A percentile compares a stretch with the other conserved stretches of the same genome.
Evolutionary conservation across 2,113 vertebrate genomes (phyloP).

Genomic region (Dipodomys merriami): DNA sequence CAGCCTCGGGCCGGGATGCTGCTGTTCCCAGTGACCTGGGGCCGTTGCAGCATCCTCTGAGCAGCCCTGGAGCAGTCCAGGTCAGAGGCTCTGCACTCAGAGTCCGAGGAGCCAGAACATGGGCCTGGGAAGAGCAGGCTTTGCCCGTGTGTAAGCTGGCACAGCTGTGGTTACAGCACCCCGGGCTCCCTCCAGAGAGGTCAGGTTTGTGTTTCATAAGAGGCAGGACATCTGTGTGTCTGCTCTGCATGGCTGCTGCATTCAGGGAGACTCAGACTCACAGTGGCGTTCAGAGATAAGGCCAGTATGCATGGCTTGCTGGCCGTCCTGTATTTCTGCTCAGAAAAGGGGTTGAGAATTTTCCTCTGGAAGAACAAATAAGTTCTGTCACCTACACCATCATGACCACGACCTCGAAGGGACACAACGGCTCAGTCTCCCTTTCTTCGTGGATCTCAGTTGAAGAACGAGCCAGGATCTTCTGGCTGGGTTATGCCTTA

Average conservation of each 20-base stretch:
- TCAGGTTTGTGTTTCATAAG: no score
- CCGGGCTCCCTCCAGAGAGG: background rate
- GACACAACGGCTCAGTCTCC: fast-evolving
- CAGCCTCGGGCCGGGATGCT: no score
- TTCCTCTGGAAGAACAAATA: background rate
- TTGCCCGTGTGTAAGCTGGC: fast-evolving
- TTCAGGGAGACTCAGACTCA: background rate
- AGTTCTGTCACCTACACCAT: background rate
- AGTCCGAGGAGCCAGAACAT: no score
- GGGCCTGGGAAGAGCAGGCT: background rate
- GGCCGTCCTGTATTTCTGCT: background rate
- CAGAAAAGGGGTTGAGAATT: background rate
- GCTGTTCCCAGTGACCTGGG: no score
- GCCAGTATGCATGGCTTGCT: background rate
- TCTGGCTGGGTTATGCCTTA: no score
- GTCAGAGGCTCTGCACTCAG: fast-evolving
- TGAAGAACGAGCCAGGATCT: fast-evolving
- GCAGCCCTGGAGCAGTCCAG: background rate
- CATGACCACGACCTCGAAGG: no score
- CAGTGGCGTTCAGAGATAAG: background rate
- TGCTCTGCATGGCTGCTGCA: background rate
- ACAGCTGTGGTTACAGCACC: no score
- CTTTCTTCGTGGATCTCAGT: no score
- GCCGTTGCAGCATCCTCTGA: no score
- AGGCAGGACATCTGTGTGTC: fast-evolving